Percentiles rank a stretch among this genome's conserved stretches.
Evolutionary conservation across 1,140 invertebrate species (phyloP).

Genomic region (Pemphigus obesinymphae): DNA sequence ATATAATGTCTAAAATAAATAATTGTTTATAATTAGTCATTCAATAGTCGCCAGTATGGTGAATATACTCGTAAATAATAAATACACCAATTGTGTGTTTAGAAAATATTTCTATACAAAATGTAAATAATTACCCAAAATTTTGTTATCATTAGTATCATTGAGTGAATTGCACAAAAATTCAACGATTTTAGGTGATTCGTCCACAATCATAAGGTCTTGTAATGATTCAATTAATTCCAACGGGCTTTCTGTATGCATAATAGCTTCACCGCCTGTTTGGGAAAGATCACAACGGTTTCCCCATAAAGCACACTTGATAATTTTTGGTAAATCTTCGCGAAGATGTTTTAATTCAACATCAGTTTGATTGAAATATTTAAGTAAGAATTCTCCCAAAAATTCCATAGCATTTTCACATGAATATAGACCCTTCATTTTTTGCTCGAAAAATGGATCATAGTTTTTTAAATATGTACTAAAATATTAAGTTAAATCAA

Average conservation of each 20-base stretch:
- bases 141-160: conserved; percentile 45
- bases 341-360: conserved; percentile 2
- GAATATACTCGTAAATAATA: background rate
- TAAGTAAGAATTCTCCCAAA: conserved; percentile 16
- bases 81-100: background rate
- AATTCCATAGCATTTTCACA: conserved; percentile 40
- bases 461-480: conserved; percentile 61
- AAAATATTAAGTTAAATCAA: too few species aligned
- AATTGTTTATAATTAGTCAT: background rate
- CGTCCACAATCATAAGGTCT: conserved; percentile 65
- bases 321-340: conserved; percentile 36
- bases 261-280: conserved; percentile 62
- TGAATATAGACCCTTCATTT: conserved; percentile 58
- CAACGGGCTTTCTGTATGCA: conserved; percentile 58
- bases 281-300: conserved; percentile 83
- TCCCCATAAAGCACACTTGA: conserved; percentile 46
- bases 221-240: conserved; percentile 61
- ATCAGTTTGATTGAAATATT: conserved; percentile 32
- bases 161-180: conserved; percentile 55
- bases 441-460: conserved; percentile 75
- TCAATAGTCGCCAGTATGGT: background rate
- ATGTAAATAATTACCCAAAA: conserved; percentile 47
- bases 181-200: conserved; percentile 52
- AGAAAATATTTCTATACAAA: background rate
- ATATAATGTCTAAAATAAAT: conserved; percentile 65